Evolutionary conservation across 2,113 vertebrate genomes (phyloP).

Genomic region (Osmerus mordax): DNA sequence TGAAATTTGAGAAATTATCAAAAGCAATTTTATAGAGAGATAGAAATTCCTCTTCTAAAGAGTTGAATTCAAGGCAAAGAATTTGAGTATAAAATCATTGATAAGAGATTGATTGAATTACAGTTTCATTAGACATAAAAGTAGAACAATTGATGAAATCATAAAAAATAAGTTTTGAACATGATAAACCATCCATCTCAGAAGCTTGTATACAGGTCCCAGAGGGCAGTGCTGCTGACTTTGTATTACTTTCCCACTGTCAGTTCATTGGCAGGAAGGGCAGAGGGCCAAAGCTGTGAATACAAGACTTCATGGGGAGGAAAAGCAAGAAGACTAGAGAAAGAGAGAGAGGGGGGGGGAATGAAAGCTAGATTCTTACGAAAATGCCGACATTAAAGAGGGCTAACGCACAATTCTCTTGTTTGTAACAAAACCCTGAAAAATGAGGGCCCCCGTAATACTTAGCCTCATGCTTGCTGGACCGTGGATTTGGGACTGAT

Average conservation of each 20-base stretch:
- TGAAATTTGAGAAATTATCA: no score
- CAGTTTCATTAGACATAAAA: not conserved
- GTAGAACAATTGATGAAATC: no score
- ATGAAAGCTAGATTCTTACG: not conserved
- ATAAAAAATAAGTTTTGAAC: not conserved
- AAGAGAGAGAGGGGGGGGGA: not conserved
- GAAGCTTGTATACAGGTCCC: not conserved
- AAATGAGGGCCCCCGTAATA: slow-evolving; percentile 6
- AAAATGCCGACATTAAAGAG: not conserved
- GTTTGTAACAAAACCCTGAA: slow-evolving; percentile 25
- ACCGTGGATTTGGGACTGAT: slow-evolving; percentile 8
- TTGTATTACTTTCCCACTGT: slow-evolving; percentile 27
- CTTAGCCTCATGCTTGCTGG: slow-evolving; percentile 4
- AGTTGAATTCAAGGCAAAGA: no score
- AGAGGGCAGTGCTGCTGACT: slow-evolving; percentile 20
- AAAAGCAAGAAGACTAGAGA: not conserved
- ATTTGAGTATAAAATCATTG: no score
- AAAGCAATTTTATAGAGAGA: no score
- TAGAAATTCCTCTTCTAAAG: no score
- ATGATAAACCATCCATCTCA: not conserved
- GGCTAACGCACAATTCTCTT: slow-evolving; percentile 18
- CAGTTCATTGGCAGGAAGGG: slow-evolving; percentile 10
- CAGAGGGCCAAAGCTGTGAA: slow-evolving; percentile 18
- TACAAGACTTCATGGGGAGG: slow-evolving; percentile 23
- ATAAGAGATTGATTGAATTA: not conserved